Evolutionary conservation across 2,113 vertebrate genomes (phyloP).

Genomic region (Illadopsis cleaveri): DNA sequence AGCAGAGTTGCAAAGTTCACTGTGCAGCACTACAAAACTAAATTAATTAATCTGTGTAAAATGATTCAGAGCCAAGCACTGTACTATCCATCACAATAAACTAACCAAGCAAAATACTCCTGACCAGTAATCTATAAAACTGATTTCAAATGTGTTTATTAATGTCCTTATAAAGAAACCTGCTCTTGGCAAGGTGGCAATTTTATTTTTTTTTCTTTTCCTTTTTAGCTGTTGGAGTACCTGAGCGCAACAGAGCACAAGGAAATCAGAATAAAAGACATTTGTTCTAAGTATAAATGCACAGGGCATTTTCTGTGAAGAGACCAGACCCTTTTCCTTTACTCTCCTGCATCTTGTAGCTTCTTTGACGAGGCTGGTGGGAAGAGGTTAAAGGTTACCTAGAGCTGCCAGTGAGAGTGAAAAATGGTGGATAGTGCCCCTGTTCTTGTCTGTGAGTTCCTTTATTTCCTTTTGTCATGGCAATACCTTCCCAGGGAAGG

Average conservation of each 20-base stretch:
- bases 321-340: slow-evolving; percentile 7
- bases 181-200: background rate
- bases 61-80: background rate
- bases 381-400: slow-evolving; percentile 73
- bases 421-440: slow-evolving; percentile 66
- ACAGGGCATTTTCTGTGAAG: background rate
- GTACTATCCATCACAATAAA: background rate
- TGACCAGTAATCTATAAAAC: background rate
- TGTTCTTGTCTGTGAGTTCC: slow-evolving; percentile 48
- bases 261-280: slow-evolving; percentile 28
- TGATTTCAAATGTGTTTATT: background rate
- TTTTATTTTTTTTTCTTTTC: background rate
- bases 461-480: slow-evolving; percentile 67
- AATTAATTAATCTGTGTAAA: background rate
- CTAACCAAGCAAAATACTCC: background rate
- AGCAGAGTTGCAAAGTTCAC: background rate
- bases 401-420: slow-evolving; percentile 69
- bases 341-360: slow-evolving; percentile 63
- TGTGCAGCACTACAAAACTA: background rate
- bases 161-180: background rate
- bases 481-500: slow-evolving; percentile 65
- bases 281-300: slow-evolving; percentile 35
- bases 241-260: slow-evolving; percentile 10
- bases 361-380: slow-evolving; percentile 72
- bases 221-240: background rate